Evolutionary conservation across 2,797 vertebrate genomes (phyloP).

Genomic region (Oophaga sylvatica): DNA sequence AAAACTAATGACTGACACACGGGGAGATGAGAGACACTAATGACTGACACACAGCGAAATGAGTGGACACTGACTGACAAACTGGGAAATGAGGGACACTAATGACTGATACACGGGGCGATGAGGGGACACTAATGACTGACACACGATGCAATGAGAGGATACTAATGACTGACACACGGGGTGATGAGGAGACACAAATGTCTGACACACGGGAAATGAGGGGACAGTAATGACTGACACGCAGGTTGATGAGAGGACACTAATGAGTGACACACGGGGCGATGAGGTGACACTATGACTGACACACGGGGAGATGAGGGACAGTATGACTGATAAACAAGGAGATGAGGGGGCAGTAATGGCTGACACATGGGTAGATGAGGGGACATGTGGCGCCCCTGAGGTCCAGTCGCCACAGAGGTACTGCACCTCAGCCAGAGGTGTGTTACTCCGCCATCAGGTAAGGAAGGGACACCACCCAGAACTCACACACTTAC

Average conservation of each 20-base stretch:
- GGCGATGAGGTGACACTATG: not conserved
- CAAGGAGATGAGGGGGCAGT: not conserved
- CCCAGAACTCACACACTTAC: too few relatives aligned
- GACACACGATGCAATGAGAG: not conserved
- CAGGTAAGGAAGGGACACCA: too few relatives aligned
- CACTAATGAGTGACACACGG: not conserved
- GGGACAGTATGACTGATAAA: not conserved
- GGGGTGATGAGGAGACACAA: not conserved
- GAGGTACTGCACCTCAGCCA: too few relatives aligned
- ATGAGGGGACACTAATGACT: too few relatives aligned
- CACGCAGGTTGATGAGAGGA: not conserved
- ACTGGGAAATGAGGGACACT: too few relatives aligned
- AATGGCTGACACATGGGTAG: too few relatives aligned
- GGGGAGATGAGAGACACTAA: not conserved
- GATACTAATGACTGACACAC: not conserved
- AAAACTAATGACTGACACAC: not conserved
- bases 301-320: not conserved
- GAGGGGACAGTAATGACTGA: not conserved
- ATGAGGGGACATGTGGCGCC: too few relatives aligned
- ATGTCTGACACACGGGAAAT: not conserved
- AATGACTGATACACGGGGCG: too few relatives aligned
- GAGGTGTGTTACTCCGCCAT: too few relatives aligned
- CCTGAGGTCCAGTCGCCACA: too few relatives aligned
- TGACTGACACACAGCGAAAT: too few relatives aligned
- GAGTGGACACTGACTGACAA: too few relatives aligned